Base-by-base conservation (phyloP, 1,140 invertebrate species). In the Bombus pascuorum region DNA sequence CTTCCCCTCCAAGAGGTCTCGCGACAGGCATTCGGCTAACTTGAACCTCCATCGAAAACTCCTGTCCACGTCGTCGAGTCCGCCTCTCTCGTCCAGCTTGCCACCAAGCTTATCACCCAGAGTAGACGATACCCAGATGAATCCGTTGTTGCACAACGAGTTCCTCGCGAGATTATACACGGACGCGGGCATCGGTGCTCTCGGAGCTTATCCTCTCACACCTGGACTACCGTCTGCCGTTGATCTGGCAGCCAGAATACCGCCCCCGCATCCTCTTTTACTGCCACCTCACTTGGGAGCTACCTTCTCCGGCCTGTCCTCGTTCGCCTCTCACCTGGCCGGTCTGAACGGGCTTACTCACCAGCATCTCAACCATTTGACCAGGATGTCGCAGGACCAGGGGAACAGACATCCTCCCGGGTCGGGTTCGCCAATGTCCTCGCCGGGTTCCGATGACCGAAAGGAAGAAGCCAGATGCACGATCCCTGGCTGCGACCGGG, bases 21-120 rank as follows among this genome's bases (percentile, higher is more conserved):
- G 98, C 83, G 98, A 99, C 92, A 96, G 98, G 5, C 99, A 99
- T 94, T 98, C 98, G 91, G 97, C 98, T 1, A 99, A 99, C 93
- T 95, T 98, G 57, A 99, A 98, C 92, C 96, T 99, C 28, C 99
- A 99, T 92, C 96, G 98, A 81, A 99, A 99, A 94, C 95, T 99
- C 44, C 93, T 98, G 62, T 98, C 97, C 2, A 98, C 98, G 3
- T 96, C 97, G 68, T 95, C 96, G 25, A 96, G 96, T n/a, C 95
- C 95, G 25, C 92, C 94, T 3, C 94, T 95, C 0, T 90, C 95
- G 25, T 94, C 95, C 28, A 95, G 95, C 37, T 95, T 96, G 90
- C 95, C 94, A n/a, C 71, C 91, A 87, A 95, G 86, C 85, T 93
- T 85, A 87, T 96, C 94, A 89, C 96, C 88, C 84, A 93, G 87